These are phyloP conservation scores for Oriolus oriolus DNA, from an alignment of 2,113 vertebrate genomes.

Conservation along the genomic window DNA sequence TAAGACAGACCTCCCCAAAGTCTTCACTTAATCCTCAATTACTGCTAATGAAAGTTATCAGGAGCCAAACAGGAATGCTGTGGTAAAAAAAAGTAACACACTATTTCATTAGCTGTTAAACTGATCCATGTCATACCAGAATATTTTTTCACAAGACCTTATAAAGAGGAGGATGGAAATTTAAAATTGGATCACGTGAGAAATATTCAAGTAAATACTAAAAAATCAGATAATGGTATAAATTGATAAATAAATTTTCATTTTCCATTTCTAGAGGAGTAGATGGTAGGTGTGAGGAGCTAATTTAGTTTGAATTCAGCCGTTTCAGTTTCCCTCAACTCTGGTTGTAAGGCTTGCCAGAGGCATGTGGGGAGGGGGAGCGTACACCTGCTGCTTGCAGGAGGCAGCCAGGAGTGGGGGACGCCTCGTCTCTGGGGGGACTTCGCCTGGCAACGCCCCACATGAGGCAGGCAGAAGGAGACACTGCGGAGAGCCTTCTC, in stretches of 20 bases:
- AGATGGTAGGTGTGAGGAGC: not conserved
- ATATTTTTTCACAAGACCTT: not conserved
- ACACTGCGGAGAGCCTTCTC: too few species aligned
- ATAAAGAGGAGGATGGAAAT: not conserved
- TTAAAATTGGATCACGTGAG: not conserved
- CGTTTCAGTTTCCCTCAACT: not conserved
- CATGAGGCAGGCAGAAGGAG: too few species aligned
- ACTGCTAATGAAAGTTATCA: not conserved
- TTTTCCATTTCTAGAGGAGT: not conserved
- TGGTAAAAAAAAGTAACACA: not conserved
- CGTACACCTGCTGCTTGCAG: too few species aligned
- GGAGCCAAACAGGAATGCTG: not conserved
- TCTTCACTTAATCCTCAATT: not conserved
- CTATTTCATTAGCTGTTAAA: not conserved
- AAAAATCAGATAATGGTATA: not conserved
- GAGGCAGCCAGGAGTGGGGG: too few species aligned
- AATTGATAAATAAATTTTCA: not conserved
- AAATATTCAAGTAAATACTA: not conserved
- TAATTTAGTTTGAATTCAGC: not conserved
- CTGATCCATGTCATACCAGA: not conserved
- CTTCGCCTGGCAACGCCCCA: too few species aligned
- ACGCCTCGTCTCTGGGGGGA: too few species aligned
- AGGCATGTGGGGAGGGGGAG: too few species aligned
- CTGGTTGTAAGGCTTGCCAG: not conserved
- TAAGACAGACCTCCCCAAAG: not conserved